These are phyloP conservation scores for Umimayanthus kanabou DNA, from an alignment of 92 coral and sea anemone genomes.

Conservation along the genomic window DNA sequence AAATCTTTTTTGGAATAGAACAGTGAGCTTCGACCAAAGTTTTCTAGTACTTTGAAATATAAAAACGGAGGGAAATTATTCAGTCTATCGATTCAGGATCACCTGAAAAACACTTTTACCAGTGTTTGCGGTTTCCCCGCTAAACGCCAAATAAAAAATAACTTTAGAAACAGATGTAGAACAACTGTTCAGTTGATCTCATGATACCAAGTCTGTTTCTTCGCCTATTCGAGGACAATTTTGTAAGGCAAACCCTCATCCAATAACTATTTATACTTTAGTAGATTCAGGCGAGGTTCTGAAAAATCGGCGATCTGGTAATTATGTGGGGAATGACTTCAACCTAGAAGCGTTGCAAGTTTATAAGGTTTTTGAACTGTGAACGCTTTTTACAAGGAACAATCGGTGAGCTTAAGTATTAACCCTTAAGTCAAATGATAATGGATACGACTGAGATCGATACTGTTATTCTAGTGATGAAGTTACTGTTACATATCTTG, in stretches of 20 bases:
- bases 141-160: neutral
- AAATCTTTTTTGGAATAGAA: neutral
- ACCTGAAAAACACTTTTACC: neutral
- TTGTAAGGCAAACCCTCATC: neutral
- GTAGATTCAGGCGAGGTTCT: too few species aligned
- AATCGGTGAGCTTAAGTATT: too few species aligned
- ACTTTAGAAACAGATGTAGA: neutral
- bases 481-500: too few species aligned
- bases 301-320: neutral
- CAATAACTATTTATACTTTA: neutral
- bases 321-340: too few species aligned
- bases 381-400: too few species aligned
- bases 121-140: neutral
- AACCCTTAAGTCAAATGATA: too few species aligned
- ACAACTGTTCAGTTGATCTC: constrained; percentile 10
- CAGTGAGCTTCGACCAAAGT: neutral
- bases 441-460: too few species aligned
- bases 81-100: neutral
- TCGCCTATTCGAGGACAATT: neutral
- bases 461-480: too few species aligned
- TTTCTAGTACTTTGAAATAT: neutral
- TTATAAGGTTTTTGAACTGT: too few species aligned
- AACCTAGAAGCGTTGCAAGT: too few species aligned
- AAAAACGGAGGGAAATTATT: neutral
- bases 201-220: neutral